Conservation (phyloP, 2,888 invertebrate species). For the Zaprionus lineosus region DNA sequence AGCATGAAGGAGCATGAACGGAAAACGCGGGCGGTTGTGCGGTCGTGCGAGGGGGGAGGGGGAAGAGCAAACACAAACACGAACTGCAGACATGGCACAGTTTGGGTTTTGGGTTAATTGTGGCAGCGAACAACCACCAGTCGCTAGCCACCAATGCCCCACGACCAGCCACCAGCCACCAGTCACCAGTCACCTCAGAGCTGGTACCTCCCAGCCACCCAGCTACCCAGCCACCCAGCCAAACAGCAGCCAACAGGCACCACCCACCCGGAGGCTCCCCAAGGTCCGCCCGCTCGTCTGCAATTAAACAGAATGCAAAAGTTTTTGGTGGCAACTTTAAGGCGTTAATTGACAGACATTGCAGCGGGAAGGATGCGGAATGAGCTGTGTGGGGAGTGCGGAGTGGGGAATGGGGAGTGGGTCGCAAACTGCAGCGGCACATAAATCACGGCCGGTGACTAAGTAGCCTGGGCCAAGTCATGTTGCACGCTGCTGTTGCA, state of each 20-base stretch:
- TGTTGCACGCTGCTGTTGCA: constrained; percentile 58
- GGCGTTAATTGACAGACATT: constrained; percentile 73
- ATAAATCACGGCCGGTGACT: constrained; percentile 69
- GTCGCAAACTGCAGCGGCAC: constrained; percentile 47
- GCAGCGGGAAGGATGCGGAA: too few relatives aligned
- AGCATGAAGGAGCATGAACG: too few relatives aligned
- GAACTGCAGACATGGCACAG: constrained; percentile 72
- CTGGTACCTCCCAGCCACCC: too few relatives aligned
- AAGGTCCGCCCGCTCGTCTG: constrained; percentile 17
- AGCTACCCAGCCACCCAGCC: too few relatives aligned
- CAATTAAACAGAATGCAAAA: constrained; percentile 71
- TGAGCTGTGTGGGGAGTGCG: too few relatives aligned
- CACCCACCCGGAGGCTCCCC: neutral
- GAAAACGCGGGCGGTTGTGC: too few relatives aligned
- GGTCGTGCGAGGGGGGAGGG: constrained; percentile 15
- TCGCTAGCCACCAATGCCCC: neutral
- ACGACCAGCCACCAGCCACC: neutral
- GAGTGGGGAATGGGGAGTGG: constrained; percentile 35
- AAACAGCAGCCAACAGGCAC: too few relatives aligned
- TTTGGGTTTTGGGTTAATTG: constrained; percentile 57
- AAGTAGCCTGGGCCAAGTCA: constrained; percentile 63
- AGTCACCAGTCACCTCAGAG: too few relatives aligned
- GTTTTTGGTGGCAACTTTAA: constrained; percentile 64
- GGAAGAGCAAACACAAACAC: constrained; percentile 58
- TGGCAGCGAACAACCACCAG: too few relatives aligned